A percentile compares a stretch with the other conserved stretches of the same genome.
Evolutionary conservation across 1,140 invertebrate genomes (phyloP).

Genomic region (Drosophila novamexicana): DNA sequence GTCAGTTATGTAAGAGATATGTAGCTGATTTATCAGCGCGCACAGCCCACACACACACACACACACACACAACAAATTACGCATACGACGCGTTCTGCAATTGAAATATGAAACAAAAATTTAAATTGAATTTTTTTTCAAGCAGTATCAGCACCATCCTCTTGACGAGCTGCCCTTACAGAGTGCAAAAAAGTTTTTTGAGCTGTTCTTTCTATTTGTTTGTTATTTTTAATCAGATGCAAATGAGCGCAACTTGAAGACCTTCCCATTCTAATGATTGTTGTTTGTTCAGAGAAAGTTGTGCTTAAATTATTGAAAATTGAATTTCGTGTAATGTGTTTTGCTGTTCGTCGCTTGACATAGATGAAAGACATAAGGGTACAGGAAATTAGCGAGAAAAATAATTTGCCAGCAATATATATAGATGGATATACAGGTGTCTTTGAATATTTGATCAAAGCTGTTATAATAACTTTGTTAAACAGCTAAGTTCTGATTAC

Average conservation of each 20-base stretch:
- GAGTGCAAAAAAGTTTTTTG: slow-evolving; percentile 29
- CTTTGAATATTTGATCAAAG: slow-evolving; percentile 17
- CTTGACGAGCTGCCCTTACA: not conserved
- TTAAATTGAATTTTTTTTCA: slow-evolving; percentile 59
- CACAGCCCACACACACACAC: slow-evolving; percentile 6
- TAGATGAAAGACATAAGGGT: slow-evolving; percentile 18
- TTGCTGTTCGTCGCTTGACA: slow-evolving; percentile 21
- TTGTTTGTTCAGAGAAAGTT: slow-evolving; percentile 49
- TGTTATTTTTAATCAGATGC: slow-evolving; percentile 66
- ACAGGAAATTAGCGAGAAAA: not conserved
- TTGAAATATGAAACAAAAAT: slow-evolving; percentile 59
- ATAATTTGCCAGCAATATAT: no score
- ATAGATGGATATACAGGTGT: not conserved
- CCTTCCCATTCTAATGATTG: slow-evolving; percentile 43
- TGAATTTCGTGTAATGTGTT: slow-evolving; percentile 54
- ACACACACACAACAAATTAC: slow-evolving; percentile 29
- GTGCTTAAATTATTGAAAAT: slow-evolving; percentile 49
- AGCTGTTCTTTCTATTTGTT: slow-evolving; percentile 35
- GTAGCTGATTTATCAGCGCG: slow-evolving; percentile 56
- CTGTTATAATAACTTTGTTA: not conserved
- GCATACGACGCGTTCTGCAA: slow-evolving; percentile 40
- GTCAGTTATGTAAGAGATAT: slow-evolving; percentile 60
- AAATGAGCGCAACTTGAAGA: slow-evolving; percentile 56
- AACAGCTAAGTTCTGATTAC: not conserved
- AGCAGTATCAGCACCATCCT: slow-evolving; percentile 46